Evolutionary conservation across 2,113 vertebrate genomes (phyloP).

Genomic region (Onychostoma macrolepis): DNA sequence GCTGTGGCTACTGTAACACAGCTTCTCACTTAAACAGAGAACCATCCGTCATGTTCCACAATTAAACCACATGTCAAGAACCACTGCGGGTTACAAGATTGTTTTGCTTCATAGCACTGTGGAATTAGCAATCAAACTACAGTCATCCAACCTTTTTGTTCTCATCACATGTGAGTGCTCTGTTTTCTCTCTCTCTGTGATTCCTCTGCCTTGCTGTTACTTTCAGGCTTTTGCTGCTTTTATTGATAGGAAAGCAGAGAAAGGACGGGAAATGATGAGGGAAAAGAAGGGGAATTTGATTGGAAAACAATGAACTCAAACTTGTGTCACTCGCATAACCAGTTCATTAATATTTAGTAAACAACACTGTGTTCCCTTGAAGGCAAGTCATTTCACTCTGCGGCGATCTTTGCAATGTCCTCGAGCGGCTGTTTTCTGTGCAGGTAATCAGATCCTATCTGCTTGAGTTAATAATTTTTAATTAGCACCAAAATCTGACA

Average conservation of each 20-base stretch:
- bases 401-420: background rate
- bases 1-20: conserved; percentile 8
- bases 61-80: conserved; percentile 11
- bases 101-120: conserved; percentile 5
- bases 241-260: background rate
- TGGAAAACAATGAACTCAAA: conserved; percentile 1
- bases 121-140: conserved; percentile 38
- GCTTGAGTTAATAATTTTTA: background rate
- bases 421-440: background rate
- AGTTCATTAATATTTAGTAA: background rate
- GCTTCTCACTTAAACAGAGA: conserved; percentile 2
- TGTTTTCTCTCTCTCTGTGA: background rate
- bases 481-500: background rate
- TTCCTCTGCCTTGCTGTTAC: background rate
- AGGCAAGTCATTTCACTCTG: background rate
- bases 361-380: background rate
- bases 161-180: background rate
- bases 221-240: conserved; percentile 9
- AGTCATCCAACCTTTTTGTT: conserved; percentile 4
- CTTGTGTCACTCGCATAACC: background rate
- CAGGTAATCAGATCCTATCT: background rate
- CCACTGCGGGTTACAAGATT: background rate
- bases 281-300: background rate
- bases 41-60: conserved; percentile 24
- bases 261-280: background rate